Evolutionary conservation across 2,888 invertebrate species (phyloP), one percentile per base, ranked within the genome.

Genomic region (Frankliniella fusca): DNA sequence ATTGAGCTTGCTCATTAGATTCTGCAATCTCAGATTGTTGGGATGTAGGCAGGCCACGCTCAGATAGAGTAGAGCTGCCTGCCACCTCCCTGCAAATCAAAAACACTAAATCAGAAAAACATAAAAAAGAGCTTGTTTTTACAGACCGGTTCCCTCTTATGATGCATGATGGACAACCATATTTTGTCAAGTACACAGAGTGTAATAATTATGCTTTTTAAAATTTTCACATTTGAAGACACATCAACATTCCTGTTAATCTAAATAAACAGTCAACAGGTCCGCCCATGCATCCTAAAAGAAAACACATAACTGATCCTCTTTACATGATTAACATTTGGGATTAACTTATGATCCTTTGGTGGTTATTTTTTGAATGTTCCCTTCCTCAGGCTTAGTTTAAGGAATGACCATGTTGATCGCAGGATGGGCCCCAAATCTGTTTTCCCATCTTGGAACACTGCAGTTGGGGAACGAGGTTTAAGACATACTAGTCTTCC

Each of bases 401-500:
- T 23, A 70, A 23, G 11, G 23, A 70, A n/a, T 70, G 70, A 23
- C 54, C 15, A 54, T 70, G 70, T 70, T n/a, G 70, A 23, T 70
- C 70, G 70, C 70, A 70, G 70, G 70, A 70, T 70, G 70, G 70
- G 70, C 70, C 70, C 70, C 70, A 70, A n/a, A n/a, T n/a, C 70
- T 70, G 70, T 23, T 70, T 23, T 70, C 70, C 70, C 70, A 70
- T 70, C 70, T 70, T 70, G 70, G 23, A 70, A 70, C 20, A 15
- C n/a, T 61, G 61, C 61, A 23, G n/a, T n/a, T 1, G 23, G 65
- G 70, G 70, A 23, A 70, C 70, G 70, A 11, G 23, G 23, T 70
- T n/a, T 23, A 70, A 70, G 70, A n/a, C 70, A 70, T 70, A 23
- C 70, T 70, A 70, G 20, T 70, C 70, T 70, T 23, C 70, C 70